Conservation (phyloP, 2,113 vertebrate species). For the Myanophis thanlyinensis region DNA sequence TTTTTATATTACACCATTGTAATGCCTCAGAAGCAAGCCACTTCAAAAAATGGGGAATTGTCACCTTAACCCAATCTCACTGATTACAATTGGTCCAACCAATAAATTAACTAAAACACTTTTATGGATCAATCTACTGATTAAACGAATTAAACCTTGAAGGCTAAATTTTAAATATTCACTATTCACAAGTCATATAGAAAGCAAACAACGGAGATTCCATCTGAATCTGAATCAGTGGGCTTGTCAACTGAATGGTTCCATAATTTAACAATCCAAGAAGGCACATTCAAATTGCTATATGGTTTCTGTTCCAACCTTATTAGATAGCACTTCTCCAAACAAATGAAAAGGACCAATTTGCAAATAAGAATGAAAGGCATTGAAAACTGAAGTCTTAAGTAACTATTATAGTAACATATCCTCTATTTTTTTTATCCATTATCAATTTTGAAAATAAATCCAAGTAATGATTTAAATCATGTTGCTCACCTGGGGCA, state of each 20-base stretch:
- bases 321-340: background rate
- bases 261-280: background rate
- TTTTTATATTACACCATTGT: background rate
- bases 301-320: no score
- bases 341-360: background rate
- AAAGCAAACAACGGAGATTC: background rate
- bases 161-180: background rate
- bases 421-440: background rate
- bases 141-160: background rate
- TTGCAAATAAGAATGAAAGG: background rate
- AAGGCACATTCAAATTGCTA: background rate
- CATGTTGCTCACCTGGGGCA: background rate
- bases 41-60: background rate
- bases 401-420: accelerated
- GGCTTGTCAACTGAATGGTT: background rate
- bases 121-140: background rate
- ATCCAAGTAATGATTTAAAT: background rate
- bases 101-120: conserved; percentile 20
- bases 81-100: background rate
- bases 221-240: background rate
- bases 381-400: background rate
- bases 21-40: background rate
- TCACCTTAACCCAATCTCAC: background rate
- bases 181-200: background rate
- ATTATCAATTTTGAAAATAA: accelerated